Conservation (phyloP, 2,888 invertebrate species). For the Oscheius sp. region DNA sequence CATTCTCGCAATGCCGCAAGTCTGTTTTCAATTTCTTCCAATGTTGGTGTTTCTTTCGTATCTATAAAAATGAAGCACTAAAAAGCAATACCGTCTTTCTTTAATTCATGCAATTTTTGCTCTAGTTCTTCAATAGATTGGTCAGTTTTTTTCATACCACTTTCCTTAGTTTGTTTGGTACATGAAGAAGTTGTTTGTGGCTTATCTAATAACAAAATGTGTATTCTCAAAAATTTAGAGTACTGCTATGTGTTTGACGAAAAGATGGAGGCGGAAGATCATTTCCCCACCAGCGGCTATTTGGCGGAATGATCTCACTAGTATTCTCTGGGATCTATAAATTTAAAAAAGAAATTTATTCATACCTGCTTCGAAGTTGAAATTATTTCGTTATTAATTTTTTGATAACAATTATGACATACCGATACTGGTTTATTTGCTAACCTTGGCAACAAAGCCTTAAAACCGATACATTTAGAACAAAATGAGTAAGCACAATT, state of each 20-base stretch:
- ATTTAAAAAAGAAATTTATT: not conserved
- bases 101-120: slow-evolving; percentile 28
- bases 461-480: slow-evolving; percentile 60
- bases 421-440: slow-evolving; percentile 60
- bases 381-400: slow-evolving; percentile 38
- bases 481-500: slow-evolving; percentile 65
- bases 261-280: slow-evolving; percentile 62
- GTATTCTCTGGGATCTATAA: not conserved
- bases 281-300: slow-evolving; percentile 60
- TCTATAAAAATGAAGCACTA: not conserved
- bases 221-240: not conserved
- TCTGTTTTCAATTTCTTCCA: slow-evolving; percentile 60
- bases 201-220: not conserved
- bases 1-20: slow-evolving; percentile 60
- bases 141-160: not conserved
- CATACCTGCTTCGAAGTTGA: slow-evolving; percentile 2
- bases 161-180: not conserved
- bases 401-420: slow-evolving; percentile 58
- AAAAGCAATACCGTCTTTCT: slow-evolving; percentile 18
- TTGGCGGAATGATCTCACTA: not conserved
- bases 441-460: slow-evolving; percentile 51
- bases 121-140: slow-evolving; percentile 25
- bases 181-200: not conserved
- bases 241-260: slow-evolving; percentile 28
- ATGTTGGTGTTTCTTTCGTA: not conserved